Base-by-base conservation (phyloP, 2,888 invertebrate genomes). In the Troides helena region DNA sequence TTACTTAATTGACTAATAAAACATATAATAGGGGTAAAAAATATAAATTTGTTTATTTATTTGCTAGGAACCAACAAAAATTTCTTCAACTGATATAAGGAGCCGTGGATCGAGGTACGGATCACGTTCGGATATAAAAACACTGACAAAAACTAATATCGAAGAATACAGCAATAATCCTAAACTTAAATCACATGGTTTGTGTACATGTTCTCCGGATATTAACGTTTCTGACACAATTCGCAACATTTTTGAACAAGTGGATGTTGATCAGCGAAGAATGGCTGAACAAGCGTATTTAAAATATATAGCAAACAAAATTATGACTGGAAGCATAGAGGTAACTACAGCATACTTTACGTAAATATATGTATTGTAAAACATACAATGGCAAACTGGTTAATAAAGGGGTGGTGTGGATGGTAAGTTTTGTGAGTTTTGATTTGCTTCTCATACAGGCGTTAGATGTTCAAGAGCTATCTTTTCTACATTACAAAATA, bases 401-500 rank as follows among this genome's bases (percentile, higher is more conserved):
- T 12, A 4, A 10, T 23, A 58, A 23, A 25, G 2, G 4, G n/a
- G 18, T n/a, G 21, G 21, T 21, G 21, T 21, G 21, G 21, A 21
- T 21, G 21, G 21, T 21, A 21, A 21, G 21, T 21, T 21, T 53
- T 53, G n/a, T 53, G 14, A 46, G 46, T 46, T 46, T 53, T 53
- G 6, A 50, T n/a, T 53, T 53, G 17, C n/a, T 53, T 6, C 8
- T 5, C 5, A 70, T 80, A 68, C 76, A 94, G 93, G 78, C 81
- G 10, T 81, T 94, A 63, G 87, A 90, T 64, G 86, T 89, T 23
- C 92, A 93, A 78, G 94, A 94, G 74, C 76, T 94, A n/a, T 92
- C 93, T 25, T 90, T 92, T 73, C 81, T 94, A 23, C 94, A 94
- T 75, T 79, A 90, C 0, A 93, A 93, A 85, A 90, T 94, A 53